Evolutionary conservation across 2,888 invertebrate species (phyloP).

Genomic region (Tetropium fuscum): DNA sequence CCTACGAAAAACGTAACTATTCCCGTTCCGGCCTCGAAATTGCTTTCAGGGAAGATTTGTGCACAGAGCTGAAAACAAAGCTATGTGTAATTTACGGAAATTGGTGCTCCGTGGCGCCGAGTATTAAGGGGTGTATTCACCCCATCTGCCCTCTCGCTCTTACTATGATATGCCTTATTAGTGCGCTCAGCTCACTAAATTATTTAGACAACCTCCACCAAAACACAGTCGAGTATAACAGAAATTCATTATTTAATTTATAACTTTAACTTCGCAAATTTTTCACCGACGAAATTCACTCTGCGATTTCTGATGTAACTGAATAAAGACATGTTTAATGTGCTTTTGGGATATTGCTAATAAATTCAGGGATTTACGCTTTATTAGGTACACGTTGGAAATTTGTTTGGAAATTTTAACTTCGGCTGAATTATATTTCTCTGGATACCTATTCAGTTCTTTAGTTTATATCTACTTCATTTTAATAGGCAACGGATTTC

Average conservation of each 20-base stretch:
- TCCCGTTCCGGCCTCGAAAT: slow-evolving; percentile 62
- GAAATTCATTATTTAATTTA: slow-evolving; percentile 49
- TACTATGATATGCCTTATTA: slow-evolving; percentile 58
- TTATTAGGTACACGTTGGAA: slow-evolving; percentile 11
- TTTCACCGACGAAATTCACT: slow-evolving; percentile 9
- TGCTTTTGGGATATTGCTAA: slow-evolving; percentile 18
- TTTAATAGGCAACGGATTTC: not conserved
- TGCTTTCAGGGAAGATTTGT: slow-evolving; percentile 69
- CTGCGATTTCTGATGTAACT: slow-evolving; percentile 10
- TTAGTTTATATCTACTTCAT: slow-evolving; percentile 2
- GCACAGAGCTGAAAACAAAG: slow-evolving; percentile 68
- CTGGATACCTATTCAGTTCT: slow-evolving; percentile 5
- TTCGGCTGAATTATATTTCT: slow-evolving; percentile 4
- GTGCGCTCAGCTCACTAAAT: slow-evolving; percentile 52
- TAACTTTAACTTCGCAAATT: slow-evolving; percentile 31
- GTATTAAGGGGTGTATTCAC: slow-evolving; percentile 30
- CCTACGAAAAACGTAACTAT: slow-evolving; percentile 66
- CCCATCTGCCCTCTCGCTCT: slow-evolving; percentile 38
- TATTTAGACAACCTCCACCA: slow-evolving; percentile 50
- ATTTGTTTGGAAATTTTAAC: slow-evolving; percentile 10
- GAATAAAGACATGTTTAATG: slow-evolving; percentile 21
- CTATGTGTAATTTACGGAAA: slow-evolving; percentile 69
- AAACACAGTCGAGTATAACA: slow-evolving; percentile 42
- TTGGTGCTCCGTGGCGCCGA: slow-evolving; percentile 62
- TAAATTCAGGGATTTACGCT: slow-evolving; percentile 18